A percentile compares a stretch with the other conserved stretches of the same genome.
Conservation (phyloP, 1,140 invertebrate species). For the Halictus rubicundus region DNA sequence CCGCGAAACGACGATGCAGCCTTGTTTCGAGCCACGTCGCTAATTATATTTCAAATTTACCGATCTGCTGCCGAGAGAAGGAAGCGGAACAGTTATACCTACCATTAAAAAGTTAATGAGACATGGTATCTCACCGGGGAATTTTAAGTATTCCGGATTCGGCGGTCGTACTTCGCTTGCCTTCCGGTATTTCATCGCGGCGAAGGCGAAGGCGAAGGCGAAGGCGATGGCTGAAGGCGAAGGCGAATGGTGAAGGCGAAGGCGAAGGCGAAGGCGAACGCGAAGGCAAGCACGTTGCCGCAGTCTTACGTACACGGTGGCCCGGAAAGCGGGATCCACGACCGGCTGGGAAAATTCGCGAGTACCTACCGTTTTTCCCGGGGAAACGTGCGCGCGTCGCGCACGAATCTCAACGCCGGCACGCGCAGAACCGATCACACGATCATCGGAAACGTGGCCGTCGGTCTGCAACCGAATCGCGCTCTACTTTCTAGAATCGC, state of each 20-base stretch:
- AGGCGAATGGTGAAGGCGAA: too few relatives aligned
- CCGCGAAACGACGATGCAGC: constrained; percentile 9
- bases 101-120: constrained; percentile 49
- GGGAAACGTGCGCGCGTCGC: too few relatives aligned
- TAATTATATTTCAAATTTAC: constrained; percentile 49
- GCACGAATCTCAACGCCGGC: too few relatives aligned
- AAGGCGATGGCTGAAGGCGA: too few relatives aligned
- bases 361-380: too few relatives aligned
- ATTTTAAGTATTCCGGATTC: constrained; percentile 43
- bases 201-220: background rate
- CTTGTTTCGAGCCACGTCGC: constrained; percentile 30
- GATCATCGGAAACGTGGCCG: too few relatives aligned
- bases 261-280: too few relatives aligned
- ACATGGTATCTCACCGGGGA: constrained; percentile 25
- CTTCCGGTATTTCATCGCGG: constrained; percentile 32
- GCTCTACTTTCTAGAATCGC: too few relatives aligned
- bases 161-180: constrained; percentile 33
- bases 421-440: too few relatives aligned
- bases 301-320: background rate
- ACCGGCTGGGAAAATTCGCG: background rate
- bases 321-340: background rate
- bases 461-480: too few relatives aligned
- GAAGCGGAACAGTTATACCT: constrained; percentile 46
- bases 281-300: background rate
- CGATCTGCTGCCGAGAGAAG: constrained; percentile 26